Evolutionary conservation across 2,888 invertebrate genomes (phyloP).

Genomic region (Yponomeuta evonymella): DNA sequence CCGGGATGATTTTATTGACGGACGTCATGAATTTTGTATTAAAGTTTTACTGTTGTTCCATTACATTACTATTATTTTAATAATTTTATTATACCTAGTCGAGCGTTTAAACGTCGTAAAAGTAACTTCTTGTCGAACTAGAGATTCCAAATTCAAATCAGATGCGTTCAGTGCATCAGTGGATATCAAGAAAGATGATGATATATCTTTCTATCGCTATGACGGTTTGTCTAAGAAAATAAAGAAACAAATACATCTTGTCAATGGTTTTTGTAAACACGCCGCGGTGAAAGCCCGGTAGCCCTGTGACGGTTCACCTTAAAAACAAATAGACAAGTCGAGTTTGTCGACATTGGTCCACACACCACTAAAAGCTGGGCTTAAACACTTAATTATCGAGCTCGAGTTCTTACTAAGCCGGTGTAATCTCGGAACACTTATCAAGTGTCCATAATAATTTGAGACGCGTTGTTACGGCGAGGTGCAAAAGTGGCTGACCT

Average conservation of each 20-base stretch:
- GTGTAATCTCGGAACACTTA: constrained; percentile 72
- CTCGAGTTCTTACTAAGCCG: constrained; percentile 71
- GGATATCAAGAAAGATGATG: not conserved
- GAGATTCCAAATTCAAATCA: constrained; percentile 6
- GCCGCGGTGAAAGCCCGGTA: constrained; percentile 43
- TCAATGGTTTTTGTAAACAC: constrained; percentile 37
- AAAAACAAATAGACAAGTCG: constrained; percentile 35
- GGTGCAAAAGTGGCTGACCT: constrained; percentile 78
- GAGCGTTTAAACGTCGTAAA: constrained; percentile 36
- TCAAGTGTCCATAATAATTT: constrained; percentile 77
- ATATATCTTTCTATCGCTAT: not conserved
- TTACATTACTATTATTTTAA: constrained; percentile 51
- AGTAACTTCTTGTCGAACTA: constrained; percentile 5
- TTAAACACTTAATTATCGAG: constrained; percentile 72
- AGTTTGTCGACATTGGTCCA: constrained; percentile 43
- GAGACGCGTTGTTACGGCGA: constrained; percentile 76
- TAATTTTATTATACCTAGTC: constrained; percentile 56
- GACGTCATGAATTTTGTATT: constrained; percentile 49
- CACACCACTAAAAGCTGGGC: constrained; percentile 25
- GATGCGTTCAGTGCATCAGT: not conserved
- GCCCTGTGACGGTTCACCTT: constrained; percentile 40
- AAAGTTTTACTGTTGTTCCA: constrained; percentile 63
- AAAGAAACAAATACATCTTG: constrained; percentile 23
- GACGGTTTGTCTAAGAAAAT: not conserved
- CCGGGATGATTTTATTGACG: constrained; percentile 58